phyloP scores from a whole-genome alignment of 1,140 invertebrate species.

The Drosophila repletoides region DNA sequence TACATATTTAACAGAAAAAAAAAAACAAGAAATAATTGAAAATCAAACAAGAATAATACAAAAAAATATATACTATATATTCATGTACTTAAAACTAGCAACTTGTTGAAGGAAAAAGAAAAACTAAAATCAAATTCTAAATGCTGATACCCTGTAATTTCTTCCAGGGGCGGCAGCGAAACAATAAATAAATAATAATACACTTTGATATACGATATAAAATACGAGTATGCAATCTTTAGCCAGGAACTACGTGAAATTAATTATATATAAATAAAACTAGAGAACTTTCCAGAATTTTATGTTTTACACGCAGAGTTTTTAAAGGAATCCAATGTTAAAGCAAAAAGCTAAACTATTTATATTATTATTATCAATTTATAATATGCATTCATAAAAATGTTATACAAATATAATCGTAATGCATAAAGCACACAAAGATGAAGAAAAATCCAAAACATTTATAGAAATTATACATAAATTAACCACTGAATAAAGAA shows the following conservation, averaged over 20 bases:
- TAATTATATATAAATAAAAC: conserved; percentile 1
- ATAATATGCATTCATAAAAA: conserved; percentile 68
- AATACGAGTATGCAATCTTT: conserved; percentile 14
- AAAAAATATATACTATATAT: conserved; percentile 52
- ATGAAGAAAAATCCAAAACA: conserved; percentile 42
- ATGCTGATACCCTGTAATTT: conserved; percentile 38
- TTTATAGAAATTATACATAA: conserved; percentile 74
- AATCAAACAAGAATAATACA: conserved; percentile 71
- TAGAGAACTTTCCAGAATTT: conserved; percentile 36
- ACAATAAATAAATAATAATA: conserved; percentile 38
- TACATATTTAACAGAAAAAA: conserved; percentile 35
- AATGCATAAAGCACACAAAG: conserved; percentile 64
- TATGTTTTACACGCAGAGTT: conserved; percentile 30
- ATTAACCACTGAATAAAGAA: conserved; percentile 56
- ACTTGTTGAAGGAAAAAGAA: conserved; percentile 55
- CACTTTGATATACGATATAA: conserved; percentile 51
- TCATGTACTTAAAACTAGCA: conserved; percentile 74
- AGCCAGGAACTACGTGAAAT: conserved; percentile 1
- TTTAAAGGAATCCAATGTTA: conserved; percentile 29
- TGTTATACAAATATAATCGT: conserved; percentile 73
- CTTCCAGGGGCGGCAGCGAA: conserved; percentile 20
- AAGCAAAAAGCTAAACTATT: conserved; percentile 41
- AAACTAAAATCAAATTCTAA: conserved; percentile 74
- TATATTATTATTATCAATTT: conserved; percentile 66
- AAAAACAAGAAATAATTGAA: conserved; percentile 46